Base-by-base conservation (phyloP, 2,113 vertebrate genomes). In the Myotis davidii region DNA sequence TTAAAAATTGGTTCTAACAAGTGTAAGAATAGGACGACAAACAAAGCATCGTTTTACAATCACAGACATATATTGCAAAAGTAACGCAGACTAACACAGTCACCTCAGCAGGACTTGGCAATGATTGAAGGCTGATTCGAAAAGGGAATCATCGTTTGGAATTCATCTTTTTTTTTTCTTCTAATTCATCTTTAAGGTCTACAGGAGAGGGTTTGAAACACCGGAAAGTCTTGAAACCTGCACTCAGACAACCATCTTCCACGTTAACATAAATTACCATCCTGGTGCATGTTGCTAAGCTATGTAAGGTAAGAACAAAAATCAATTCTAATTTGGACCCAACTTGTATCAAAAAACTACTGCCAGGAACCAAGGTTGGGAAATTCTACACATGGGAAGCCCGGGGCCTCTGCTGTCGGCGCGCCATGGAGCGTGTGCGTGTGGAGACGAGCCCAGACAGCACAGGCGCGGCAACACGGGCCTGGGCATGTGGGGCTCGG, bases 391-490 rank as follows among this genome's bases (percentile, higher is more conserved):
- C 18, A 3, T 1, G n/a, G 85, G 54, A 1, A 14, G 25, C 4
- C 42, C 34, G 2, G 11, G 32, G 37, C 45, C 54, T 9, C 52
- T 20, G 32, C 37, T 4, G 18, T 7, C 0, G 0, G 32, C 29
- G 3, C 0, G 9, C 29, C 42, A 12, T 0, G 0, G 2, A 52
- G 4, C 2, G 18, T 0, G 45, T 2, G 9, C 23, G 1, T 1
- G 0, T 4, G 21, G 20, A n/a, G 12, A 42, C 0, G 6, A 3
- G 11, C 27, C 29, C 1, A 1, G 45, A 27, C 0, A 7, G 7
- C 48, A 5, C 0, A 8, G 39, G 6, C 14, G 5, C 3, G 1
- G 59, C 10, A 4, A 9, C 9, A 3, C 1, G 73, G 73, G 77
- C 13, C 1, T 59, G 77, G 34, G 77, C 12, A 27, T 8, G 12